Evolutionary conservation across 2,888 invertebrate genomes (phyloP).

Genomic region (Macrophya alboannulata): DNA sequence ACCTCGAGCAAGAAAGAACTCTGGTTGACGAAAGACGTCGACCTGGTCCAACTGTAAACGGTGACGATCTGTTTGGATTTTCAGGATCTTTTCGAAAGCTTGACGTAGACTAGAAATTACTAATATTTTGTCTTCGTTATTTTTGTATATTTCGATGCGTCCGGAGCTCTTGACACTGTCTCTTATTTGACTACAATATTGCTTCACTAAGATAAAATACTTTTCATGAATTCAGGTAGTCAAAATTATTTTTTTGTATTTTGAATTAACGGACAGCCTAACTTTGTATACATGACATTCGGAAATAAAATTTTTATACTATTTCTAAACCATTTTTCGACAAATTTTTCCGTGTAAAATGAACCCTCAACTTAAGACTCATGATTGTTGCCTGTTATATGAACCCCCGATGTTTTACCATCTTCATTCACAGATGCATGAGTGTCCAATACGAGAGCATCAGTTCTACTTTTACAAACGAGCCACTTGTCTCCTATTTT

Average conservation of each 20-base stretch:
- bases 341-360: too few species aligned
- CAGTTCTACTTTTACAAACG: neutral
- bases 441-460: neutral
- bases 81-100: conserved; percentile 70
- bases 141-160: neutral
- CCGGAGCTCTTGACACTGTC: neutral
- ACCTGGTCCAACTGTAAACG: conserved; percentile 64
- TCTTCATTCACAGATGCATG: neutral
- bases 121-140: neutral
- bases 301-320: too few species aligned
- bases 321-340: too few species aligned
- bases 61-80: conserved; percentile 71
- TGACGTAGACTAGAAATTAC: conserved; percentile 65
- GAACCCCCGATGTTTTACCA: neutral
- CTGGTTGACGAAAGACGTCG: conserved; percentile 80
- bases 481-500: too few species aligned
- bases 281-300: too few species aligned
- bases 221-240: neutral
- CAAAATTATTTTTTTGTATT: too few species aligned
- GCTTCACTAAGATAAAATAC: neutral
- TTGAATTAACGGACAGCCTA: too few species aligned
- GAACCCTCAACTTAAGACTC: neutral
- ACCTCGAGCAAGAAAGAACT: conserved; percentile 83
- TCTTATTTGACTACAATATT: neutral
- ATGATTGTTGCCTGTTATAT: neutral